These are phyloP conservation scores for Myotis davidii DNA, from an alignment of 2,113 vertebrate species.

Conservation along the genomic window DNA sequence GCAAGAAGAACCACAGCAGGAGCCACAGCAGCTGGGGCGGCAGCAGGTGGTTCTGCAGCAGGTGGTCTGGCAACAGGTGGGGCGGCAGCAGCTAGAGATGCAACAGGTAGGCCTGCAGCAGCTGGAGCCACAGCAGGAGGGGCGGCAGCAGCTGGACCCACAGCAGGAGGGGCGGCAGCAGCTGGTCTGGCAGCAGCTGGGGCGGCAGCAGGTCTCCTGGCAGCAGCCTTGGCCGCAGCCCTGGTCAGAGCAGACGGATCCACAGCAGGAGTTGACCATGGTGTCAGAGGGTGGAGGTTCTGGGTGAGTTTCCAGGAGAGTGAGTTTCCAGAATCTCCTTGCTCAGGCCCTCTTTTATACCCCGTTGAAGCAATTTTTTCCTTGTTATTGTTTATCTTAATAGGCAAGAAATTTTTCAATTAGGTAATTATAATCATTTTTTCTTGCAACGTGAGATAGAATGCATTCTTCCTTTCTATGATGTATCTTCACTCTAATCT, in stretches of 20 bases:
- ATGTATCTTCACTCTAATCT: not conserved
- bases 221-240: slow-evolving; percentile 29
- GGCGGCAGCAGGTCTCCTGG: not conserved
- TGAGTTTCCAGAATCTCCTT: not conserved
- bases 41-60: not conserved
- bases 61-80: not conserved
- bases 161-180: not conserved
- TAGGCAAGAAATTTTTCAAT: not conserved
- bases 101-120: not conserved
- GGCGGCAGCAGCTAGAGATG: not conserved
- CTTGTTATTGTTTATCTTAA: not conserved
- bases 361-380: not conserved
- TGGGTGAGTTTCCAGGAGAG: slow-evolving; percentile 21
- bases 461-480: not conserved
- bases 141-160: not conserved
- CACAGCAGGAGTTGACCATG: slow-evolving; percentile 56
- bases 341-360: not conserved
- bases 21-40: not conserved
- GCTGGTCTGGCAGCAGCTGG: not conserved
- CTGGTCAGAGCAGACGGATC: slow-evolving; percentile 30
- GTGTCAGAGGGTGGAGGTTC: not conserved
- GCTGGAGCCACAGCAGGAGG: not conserved
- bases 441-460: not conserved
- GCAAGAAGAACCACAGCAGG: not conserved
- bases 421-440: not conserved